These are phyloP conservation scores for Brassicogethes aeneus DNA, from an alignment of 2,888 invertebrate species.

Conservation along the genomic window DNA sequence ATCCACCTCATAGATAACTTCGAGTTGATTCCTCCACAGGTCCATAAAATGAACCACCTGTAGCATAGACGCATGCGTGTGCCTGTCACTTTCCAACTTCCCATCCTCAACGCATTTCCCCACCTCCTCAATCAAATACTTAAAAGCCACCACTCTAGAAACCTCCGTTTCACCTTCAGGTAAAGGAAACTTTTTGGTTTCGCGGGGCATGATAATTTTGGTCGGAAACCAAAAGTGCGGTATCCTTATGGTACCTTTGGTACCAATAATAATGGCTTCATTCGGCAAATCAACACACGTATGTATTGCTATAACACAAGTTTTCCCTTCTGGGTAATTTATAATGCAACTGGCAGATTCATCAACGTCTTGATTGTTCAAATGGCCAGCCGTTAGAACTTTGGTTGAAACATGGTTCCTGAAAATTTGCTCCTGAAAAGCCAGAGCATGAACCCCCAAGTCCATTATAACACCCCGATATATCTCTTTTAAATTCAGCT, in stretches of 20 bases:
- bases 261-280: not conserved
- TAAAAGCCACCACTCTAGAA: not conserved
- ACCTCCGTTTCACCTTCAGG: not conserved
- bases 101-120: not conserved
- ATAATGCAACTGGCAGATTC: not conserved
- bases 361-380: not conserved
- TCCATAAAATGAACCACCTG: not conserved
- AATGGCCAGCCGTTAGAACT: not conserved
- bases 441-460: not conserved
- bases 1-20: not conserved
- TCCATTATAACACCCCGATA: not conserved
- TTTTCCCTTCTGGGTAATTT: not conserved
- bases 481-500: not conserved
- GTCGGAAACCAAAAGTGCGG: slow-evolving; percentile 2
- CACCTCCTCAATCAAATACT: not conserved
- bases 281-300: not conserved
- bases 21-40: not conserved
- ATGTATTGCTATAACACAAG: not conserved
- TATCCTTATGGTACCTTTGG: not conserved
- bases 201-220: not conserved
- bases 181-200: not conserved
- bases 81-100: not conserved
- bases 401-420: not conserved
- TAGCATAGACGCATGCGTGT: not conserved
- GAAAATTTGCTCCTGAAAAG: not conserved